Conservation (phyloP, 30 jellyfish, hydroid and myxozoan species). For the Hydractinia symbiolongicarpus region DNA sequence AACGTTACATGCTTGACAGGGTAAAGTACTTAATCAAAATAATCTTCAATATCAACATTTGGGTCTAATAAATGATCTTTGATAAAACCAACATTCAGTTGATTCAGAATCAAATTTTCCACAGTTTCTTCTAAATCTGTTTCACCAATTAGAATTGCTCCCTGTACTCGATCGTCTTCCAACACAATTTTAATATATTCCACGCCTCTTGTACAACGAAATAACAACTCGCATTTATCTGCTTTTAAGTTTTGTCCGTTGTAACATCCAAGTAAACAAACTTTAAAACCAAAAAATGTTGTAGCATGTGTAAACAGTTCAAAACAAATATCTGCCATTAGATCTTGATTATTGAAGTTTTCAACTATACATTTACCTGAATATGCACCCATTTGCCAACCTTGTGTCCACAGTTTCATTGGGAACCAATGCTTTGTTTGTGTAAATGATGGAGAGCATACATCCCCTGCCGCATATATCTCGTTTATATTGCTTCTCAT, state of each 20-base stretch:
- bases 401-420: conserved; percentile 98
- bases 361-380: conserved; percentile 73
- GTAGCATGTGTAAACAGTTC: conserved; percentile 92
- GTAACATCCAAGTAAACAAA: conserved; percentile 69
- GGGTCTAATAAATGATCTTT: conserved; percentile 75
- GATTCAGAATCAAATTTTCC: conserved; percentile 77
- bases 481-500: conserved; percentile 70
- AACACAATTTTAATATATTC: conserved; percentile 78
- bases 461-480: conserved; percentile 94
- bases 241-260: conserved; percentile 61
- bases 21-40: conserved; percentile 51
- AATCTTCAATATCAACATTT: conserved; percentile 73
- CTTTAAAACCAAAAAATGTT: conserved; percentile 78
- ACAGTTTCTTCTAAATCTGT: conserved; percentile 92
- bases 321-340: conserved; percentile 72
- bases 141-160: conserved; percentile 93
- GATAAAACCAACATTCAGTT: conserved; percentile 65
- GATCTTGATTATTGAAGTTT: conserved; percentile 29
- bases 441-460: conserved; percentile 54
- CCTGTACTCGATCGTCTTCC: conserved; percentile 62
- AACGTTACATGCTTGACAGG: too few relatives aligned
- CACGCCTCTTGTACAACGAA: conserved; percentile 60
- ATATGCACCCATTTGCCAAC: conserved; percentile 80
- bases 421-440: conserved; percentile 77
- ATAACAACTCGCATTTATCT: conserved; percentile 46